Conservation (phyloP, 2,888 invertebrate species). For the Acleris holmiana region DNA sequence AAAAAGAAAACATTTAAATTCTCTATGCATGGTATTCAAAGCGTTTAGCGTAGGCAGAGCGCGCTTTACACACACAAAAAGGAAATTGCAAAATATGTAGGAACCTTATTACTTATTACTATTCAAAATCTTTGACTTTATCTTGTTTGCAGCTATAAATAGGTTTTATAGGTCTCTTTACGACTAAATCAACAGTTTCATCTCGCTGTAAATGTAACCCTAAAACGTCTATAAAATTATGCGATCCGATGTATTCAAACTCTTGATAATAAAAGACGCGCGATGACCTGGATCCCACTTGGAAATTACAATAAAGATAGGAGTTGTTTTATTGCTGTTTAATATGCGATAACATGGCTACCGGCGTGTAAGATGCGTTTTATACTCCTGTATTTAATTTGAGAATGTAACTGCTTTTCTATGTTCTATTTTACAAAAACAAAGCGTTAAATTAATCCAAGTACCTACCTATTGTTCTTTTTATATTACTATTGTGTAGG, state of each 20-base stretch:
- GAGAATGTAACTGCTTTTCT: background rate
- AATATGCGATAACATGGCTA: slow-evolving; percentile 31
- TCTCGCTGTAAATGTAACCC: slow-evolving; percentile 70
- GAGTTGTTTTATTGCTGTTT: slow-evolving; percentile 33
- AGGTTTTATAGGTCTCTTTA: slow-evolving; percentile 69
- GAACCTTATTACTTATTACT: slow-evolving; percentile 42
- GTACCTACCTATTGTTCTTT: too few relatives aligned
- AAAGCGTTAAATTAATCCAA: too few relatives aligned
- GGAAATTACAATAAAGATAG: slow-evolving; percentile 35
- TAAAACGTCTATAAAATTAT: slow-evolving; percentile 72
- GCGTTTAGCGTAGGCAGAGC: slow-evolving; percentile 26
- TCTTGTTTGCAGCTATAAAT: slow-evolving; percentile 65
- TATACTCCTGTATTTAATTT: background rate
- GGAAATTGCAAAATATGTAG: slow-evolving; percentile 23
- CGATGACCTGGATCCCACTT: slow-evolving; percentile 36
- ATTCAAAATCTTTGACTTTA: slow-evolving; percentile 68
- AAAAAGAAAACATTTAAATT: slow-evolving; percentile 30
- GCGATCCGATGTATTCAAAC: slow-evolving; percentile 63
- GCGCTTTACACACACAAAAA: slow-evolving; percentile 17
- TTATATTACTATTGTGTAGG: too few relatives aligned
- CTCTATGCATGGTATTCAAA: slow-evolving; percentile 15
- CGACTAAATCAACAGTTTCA: slow-evolving; percentile 76
- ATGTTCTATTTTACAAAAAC: slow-evolving; percentile 1
- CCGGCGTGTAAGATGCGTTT: slow-evolving; percentile 5
- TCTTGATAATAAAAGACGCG: slow-evolving; percentile 55